A percentile compares a stretch with the other conserved stretches of the same genome.
Evolutionary conservation across 2,797 vertebrate genomes (phyloP).

Genomic region (Sebastes steindachneri): DNA sequence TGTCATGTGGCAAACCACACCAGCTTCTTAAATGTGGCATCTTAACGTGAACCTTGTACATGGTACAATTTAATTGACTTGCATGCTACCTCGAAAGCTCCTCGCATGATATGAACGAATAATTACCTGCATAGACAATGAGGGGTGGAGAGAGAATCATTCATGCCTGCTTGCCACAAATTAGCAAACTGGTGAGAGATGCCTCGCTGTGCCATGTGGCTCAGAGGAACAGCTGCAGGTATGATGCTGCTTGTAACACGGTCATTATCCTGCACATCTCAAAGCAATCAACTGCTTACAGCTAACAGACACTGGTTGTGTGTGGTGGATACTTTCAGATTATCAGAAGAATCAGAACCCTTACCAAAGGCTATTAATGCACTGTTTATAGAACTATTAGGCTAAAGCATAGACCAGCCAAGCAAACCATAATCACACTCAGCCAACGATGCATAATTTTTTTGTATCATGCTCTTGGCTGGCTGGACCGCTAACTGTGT

Average conservation of each 20-base stretch:
- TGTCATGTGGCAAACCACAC: not conserved
- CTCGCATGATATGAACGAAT: conserved; percentile 7
- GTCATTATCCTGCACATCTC: not conserved
- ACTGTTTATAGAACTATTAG: not conserved
- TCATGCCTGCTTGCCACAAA: conserved; percentile 18
- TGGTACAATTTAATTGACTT: not conserved
- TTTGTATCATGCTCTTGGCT: not conserved
- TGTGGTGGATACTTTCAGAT: not conserved
- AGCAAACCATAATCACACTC: not conserved
- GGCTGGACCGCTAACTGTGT: not conserved
- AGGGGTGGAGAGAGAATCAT: not conserved
- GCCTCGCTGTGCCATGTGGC: conserved; percentile 41
- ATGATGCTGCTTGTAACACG: conserved; percentile 6
- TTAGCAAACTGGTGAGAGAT: conserved; percentile 57
- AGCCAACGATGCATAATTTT: not conserved
- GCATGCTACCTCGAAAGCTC: not conserved
- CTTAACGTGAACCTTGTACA: not conserved
- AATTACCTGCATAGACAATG: not conserved
- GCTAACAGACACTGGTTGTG: not conserved
- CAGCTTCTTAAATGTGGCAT: not conserved
- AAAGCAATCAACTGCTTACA: not conserved
- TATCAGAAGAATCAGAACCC: not conserved
- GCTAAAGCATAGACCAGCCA: too few relatives aligned
- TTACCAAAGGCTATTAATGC: not conserved
- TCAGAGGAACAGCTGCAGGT: conserved; percentile 44